Percentiles rank a stretch among this genome's conserved stretches.
Conservation (phyloP, 2,888 invertebrate genomes). For the Linnaemya tessellans region DNA sequence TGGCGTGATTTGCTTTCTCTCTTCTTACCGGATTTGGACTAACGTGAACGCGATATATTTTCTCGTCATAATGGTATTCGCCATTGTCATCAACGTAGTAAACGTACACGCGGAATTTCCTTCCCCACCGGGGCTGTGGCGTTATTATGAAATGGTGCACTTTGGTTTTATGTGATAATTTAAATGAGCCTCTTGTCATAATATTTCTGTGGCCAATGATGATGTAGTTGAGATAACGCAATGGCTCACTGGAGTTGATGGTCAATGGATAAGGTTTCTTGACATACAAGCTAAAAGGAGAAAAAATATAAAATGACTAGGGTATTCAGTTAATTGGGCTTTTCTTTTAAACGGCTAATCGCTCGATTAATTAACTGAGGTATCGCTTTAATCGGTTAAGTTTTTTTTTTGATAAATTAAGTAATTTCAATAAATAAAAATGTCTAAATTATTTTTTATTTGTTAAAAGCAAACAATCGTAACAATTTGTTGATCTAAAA, state of each 20-base stretch:
- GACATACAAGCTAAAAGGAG: slow-evolving; percentile 82
- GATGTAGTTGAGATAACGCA: slow-evolving; percentile 90
- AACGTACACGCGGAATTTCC: slow-evolving; percentile 91
- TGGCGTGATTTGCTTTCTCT: no score
- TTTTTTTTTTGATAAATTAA: no score
- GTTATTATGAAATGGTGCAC: slow-evolving; percentile 87
- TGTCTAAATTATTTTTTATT: no score
- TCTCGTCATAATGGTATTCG: slow-evolving; percentile 92
- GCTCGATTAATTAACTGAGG: no score
- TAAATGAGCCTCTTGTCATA: slow-evolving; percentile 88
- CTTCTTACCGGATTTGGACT: slow-evolving; percentile 82
- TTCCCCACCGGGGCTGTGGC: slow-evolving; percentile 90
- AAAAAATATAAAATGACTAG: background rate
- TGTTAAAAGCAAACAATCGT: no score
- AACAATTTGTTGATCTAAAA: no score
- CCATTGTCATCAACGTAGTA: slow-evolving; percentile 90
- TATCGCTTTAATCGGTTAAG: no score
- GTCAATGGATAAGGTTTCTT: slow-evolving; percentile 86
- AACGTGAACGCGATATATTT: slow-evolving; percentile 90
- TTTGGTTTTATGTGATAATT: slow-evolving; percentile 83
- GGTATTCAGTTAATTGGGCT: no score
- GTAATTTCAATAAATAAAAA: no score
- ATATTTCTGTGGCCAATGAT: slow-evolving; percentile 94
- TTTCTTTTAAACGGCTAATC: no score
- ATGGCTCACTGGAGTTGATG: slow-evolving; percentile 89